Base-by-base conservation (phyloP, 30 jellyfish, hydroid and myxozoan genomes). In the Cassiopea xamachana region DNA sequence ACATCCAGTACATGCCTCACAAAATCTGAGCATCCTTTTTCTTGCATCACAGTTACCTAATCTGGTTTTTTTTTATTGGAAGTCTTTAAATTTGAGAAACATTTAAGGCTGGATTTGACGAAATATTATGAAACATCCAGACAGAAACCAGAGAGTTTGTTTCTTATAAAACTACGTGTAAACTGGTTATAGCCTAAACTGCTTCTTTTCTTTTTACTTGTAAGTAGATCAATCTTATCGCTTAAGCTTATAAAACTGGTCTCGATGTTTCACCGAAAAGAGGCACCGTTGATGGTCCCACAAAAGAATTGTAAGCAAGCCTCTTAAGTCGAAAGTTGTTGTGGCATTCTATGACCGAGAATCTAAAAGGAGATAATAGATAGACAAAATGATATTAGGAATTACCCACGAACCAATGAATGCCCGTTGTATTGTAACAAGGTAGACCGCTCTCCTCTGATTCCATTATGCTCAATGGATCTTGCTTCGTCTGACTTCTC, bases 331-430 rank as follows among this genome's bases (percentile, higher is more conserved):
- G 3, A 55, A 55, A 43, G 27, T 71, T 18, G 4, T 19, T 71
- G 50, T 43, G 80, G 80, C 27, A 2, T 5, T 5, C 80, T 71
- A 2, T 8, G 27, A 71, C 80, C 50, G 80, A 71, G 15, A 3
- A 1, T 55, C 27, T 16, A 15, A 71, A n/a, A 39, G 0, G 39
- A 39, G 7, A 71, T 12, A 55, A 5, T 10, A 19, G 80, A 43
- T 19, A 71, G 80, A 71, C 80, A 71, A 19, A 71, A 71, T 71
- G 51, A 27, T 19, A 71, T 71, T 71, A 71, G 27, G 39, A 71
- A 27, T 71, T 19, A 0, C 58, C 80, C 80, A 43, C 80, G 27
- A 71, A 43, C 80, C 80, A 55, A 71, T 71, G 51, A 71, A 43
- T 4, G 55, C 19, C 74, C 39, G 80, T 71, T 71, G 17, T n/a